These are phyloP conservation scores for Brachirus orientalis DNA, from an alignment of 2,113 vertebrate species.

Conservation along the genomic window DNA sequence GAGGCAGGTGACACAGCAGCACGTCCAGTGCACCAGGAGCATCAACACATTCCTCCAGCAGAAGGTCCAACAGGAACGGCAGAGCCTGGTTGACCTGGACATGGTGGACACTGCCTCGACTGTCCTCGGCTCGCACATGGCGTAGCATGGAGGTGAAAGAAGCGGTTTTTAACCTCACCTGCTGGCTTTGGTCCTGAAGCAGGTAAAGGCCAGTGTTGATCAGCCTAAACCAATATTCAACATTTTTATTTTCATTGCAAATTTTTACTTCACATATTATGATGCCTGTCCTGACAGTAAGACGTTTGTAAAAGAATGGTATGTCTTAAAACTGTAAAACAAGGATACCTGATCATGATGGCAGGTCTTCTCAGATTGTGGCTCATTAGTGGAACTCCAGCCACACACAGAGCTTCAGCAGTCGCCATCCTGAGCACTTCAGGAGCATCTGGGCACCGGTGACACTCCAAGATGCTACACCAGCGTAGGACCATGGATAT, in stretches of 20 bases:
- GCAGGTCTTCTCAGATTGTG: constrained; percentile 20
- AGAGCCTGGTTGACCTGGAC: constrained; percentile 84
- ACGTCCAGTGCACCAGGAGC: constrained; percentile 71
- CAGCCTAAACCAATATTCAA: constrained; percentile 80
- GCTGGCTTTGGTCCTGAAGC: constrained; percentile 87
- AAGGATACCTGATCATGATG: constrained; percentile 81
- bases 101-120: constrained; percentile 28
- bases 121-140: neutral
- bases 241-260: no score
- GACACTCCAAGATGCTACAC: constrained; percentile 78
- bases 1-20: constrained; percentile 83
- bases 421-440: constrained; percentile 85
- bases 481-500: constrained; percentile 66
- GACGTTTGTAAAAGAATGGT: neutral
- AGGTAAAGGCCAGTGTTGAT: constrained; percentile 81
- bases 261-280: no score
- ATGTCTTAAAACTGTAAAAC: neutral
- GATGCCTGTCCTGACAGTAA: no score
- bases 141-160: constrained; percentile 78
- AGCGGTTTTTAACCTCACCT: constrained; percentile 80
- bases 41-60: constrained; percentile 78
- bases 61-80: constrained; percentile 79
- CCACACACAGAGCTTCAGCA: constrained; percentile 76
- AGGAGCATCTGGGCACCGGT: constrained; percentile 52
- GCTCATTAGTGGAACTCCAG: constrained; percentile 68